Evolutionary conservation across 2,888 invertebrate species (phyloP), one percentile per base, ranked within the genome.

Genomic region (Drosophila atripex): DNA sequence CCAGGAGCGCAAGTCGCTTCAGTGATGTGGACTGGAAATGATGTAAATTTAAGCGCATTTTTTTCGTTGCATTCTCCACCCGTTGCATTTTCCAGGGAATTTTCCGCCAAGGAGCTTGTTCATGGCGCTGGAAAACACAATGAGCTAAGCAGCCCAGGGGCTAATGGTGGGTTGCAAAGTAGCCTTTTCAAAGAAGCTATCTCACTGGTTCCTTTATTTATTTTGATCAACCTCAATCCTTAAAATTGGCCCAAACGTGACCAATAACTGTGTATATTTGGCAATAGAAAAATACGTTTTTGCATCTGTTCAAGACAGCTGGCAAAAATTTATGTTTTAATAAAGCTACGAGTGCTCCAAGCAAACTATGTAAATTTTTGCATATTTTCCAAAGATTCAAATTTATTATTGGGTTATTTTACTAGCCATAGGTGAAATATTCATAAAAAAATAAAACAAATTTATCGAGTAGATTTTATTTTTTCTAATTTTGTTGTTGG

Each of bases 1-100:
- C 50, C 50, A 46, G 50, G 35, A 59, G 59, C 59, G 50, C 16
- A 41, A 54, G 52, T 56, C 53, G 38, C 18, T 49, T 49, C 66
- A 57, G 69, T 82, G 72, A 76, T 54, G 69, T 77, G 78, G 56
- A 80, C 78, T 77, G 83, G 84, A 83, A 84, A 84, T 84, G 82
- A 83, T 83, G 83, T 82, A 84, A 80, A 83, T 84, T 82, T 77
- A 78, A 80, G 84, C 82, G 69, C 70, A 73, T 75, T 78, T 80
- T 78, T 69, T 61, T 18, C 39, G 38, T 14, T 56, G 55, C 57
- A 25, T 59, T 54, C 52, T n/a, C 21, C 56, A 76, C 76, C 8
- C 28, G 8, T 8, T 28, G 8, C 28, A 70, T 78, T 75, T 78
- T 78, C 65, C 71, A 58, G 72, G 63, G 55, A 56, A 38, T 35